Conservation (phyloP, 2,113 vertebrate species). For the Podocnemis expansa region DNA sequence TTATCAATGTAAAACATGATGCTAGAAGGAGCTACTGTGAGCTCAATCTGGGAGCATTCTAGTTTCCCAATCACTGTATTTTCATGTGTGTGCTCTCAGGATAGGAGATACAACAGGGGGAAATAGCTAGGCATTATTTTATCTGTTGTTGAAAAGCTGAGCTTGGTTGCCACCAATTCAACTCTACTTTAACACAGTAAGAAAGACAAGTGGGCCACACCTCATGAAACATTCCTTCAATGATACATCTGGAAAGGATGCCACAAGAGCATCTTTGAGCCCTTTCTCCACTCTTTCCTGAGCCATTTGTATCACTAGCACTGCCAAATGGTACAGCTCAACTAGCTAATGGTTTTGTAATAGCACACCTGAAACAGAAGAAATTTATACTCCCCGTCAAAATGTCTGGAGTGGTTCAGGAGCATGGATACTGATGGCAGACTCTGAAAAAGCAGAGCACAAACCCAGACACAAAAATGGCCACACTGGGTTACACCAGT, state of each 20-base stretch:
- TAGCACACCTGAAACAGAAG: too few relatives aligned
- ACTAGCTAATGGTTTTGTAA: too few relatives aligned
- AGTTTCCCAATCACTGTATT: neutral
- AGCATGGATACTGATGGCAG: too few relatives aligned
- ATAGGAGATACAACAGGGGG: neutral
- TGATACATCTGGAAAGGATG: fast-evolving
- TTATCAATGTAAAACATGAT: constrained; percentile 15
- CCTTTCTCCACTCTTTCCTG: neutral
- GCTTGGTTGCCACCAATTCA: neutral
- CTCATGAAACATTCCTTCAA: neutral
- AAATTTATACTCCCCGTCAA: too few relatives aligned
- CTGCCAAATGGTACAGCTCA: too few relatives aligned
- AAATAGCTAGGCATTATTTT: constrained; percentile 1
- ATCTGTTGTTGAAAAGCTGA: neutral
- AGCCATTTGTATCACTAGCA: neutral
- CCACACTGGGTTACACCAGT: too few relatives aligned
- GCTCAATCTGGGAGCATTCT: neutral
- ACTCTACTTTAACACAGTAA: neutral
- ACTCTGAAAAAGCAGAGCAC: too few relatives aligned
- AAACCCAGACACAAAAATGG: too few relatives aligned
- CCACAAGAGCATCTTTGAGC: neutral
- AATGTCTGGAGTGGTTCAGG: too few relatives aligned
- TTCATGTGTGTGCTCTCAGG: neutral
- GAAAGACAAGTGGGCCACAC: neutral
- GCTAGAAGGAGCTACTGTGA: constrained; percentile 17